These are phyloP conservation scores for Amphiduros pacificus DNA, from an alignment of 2,888 invertebrate genomes.

Conservation along the genomic window DNA sequence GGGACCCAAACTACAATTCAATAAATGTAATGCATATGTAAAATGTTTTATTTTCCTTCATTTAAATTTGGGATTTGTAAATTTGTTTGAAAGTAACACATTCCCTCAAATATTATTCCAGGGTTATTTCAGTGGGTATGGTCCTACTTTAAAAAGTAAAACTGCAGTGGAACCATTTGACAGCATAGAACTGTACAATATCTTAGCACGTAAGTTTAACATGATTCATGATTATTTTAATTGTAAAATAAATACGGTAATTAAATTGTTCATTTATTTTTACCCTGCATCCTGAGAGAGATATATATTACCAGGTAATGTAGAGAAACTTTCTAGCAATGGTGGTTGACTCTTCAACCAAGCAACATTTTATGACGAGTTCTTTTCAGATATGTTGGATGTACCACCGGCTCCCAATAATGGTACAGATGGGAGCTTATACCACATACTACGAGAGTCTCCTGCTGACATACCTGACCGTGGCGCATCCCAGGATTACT, in stretches of 20 bases:
- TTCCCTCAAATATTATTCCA: too few relatives aligned
- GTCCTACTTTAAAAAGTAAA: slow-evolving; percentile 57
- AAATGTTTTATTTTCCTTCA: too few relatives aligned
- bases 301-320: too few relatives aligned
- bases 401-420: slow-evolving; percentile 57
- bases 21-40: slow-evolving; percentile 34
- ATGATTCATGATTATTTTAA: too few relatives aligned
- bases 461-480: slow-evolving; percentile 23
- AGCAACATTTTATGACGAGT: too few relatives aligned
- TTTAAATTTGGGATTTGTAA: too few relatives aligned
- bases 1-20: slow-evolving; percentile 27
- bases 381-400: slow-evolving; percentile 23
- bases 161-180: slow-evolving; percentile 54
- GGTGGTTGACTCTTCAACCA: too few relatives aligned
- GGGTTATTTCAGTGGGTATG: slow-evolving; percentile 58
- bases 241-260: too few relatives aligned
- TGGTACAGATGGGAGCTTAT: slow-evolving; percentile 58
- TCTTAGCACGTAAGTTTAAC: slow-evolving; percentile 58
- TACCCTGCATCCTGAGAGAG: too few relatives aligned
- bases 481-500: slow-evolving; percentile 4
- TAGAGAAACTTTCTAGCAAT: too few relatives aligned
- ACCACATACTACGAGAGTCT: slow-evolving; percentile 48
- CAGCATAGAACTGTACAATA: slow-evolving; percentile 61
- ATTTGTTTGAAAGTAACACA: too few relatives aligned
- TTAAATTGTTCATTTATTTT: too few relatives aligned